A percentile compares a stretch with the other conserved stretches of the same genome.
These are phyloP conservation scores for Fissipunctia ypsillon DNA, from an alignment of 2,888 invertebrate genomes.

Conservation along the genomic window DNA sequence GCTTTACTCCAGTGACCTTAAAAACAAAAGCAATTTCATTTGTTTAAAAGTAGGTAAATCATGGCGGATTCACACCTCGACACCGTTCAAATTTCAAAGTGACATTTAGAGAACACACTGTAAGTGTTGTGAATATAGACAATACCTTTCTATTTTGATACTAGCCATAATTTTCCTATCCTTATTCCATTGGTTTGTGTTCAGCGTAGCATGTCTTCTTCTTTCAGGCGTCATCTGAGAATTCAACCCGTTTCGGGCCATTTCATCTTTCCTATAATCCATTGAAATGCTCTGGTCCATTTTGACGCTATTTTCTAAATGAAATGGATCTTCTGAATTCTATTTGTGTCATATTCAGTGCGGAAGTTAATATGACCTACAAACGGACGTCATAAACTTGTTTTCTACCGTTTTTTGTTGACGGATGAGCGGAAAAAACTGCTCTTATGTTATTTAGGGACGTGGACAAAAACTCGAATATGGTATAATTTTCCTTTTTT, in stretches of 20 bases:
- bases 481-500: not conserved
- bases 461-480: not conserved
- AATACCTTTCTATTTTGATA: no score
- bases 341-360: conserved; percentile 6
- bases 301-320: no score
- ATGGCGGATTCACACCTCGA: no score
- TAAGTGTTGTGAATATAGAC: no score
- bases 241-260: not conserved
- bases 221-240: not conserved
- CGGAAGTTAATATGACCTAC: conserved; percentile 50
- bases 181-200: not conserved
- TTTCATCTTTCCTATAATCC: not conserved
- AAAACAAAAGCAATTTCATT: not conserved
- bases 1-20: no score
- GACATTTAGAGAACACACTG: no score
- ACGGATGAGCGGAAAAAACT: conserved; percentile 36
- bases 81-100: no score
- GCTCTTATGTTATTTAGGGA: not conserved
- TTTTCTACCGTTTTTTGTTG: conserved; percentile 46
- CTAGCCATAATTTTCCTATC: no score
- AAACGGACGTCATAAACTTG: conserved; percentile 54
- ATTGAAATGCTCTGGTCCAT: no score
- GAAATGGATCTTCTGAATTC: conserved; percentile 6
- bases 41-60: no score
- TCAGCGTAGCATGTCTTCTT: not conserved